phyloP scores from a whole-genome alignment of 2,113 vertebrate species.

The Chaenogobius annularis region DNA sequence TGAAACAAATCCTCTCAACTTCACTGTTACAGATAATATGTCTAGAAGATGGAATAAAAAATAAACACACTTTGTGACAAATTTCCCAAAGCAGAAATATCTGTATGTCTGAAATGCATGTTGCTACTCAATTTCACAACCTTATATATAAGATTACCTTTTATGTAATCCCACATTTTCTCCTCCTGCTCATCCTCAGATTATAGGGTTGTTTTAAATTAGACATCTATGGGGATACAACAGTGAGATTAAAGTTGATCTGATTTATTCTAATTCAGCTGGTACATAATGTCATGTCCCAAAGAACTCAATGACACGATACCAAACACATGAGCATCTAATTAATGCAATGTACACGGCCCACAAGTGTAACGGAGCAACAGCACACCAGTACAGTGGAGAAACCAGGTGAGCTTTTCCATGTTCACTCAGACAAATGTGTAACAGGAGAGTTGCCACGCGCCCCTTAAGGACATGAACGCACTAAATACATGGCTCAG shows the following conservation, averaged over 20 bases:
- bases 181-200: conserved; percentile 52
- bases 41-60: too few relatives aligned
- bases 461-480: conserved; percentile 31
- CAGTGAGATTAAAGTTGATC: background rate
- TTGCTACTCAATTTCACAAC: too few relatives aligned
- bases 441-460: conserved; percentile 56
- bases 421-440: conserved; percentile 30
- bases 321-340: conserved; percentile 28
- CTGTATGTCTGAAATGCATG: too few relatives aligned
- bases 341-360: conserved; percentile 43
- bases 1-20: too few relatives aligned
- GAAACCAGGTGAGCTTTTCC: conserved; percentile 54
- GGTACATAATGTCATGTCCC: background rate
- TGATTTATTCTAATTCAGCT: background rate
- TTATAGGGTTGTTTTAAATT: conserved; percentile 64
- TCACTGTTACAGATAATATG: too few relatives aligned
- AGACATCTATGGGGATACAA: background rate
- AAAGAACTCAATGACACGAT: conserved; percentile 2
- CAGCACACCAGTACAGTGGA: conserved; percentile 17
- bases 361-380: conserved; percentile 46
- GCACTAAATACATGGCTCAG: conserved; percentile 41
- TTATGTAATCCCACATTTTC: conserved; percentile 66
- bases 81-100: too few relatives aligned
- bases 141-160: conserved; percentile 53
- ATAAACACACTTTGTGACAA: too few relatives aligned